phyloP scores from a whole-genome alignment of 2,888 invertebrate species.

The Euclidia mi region DNA sequence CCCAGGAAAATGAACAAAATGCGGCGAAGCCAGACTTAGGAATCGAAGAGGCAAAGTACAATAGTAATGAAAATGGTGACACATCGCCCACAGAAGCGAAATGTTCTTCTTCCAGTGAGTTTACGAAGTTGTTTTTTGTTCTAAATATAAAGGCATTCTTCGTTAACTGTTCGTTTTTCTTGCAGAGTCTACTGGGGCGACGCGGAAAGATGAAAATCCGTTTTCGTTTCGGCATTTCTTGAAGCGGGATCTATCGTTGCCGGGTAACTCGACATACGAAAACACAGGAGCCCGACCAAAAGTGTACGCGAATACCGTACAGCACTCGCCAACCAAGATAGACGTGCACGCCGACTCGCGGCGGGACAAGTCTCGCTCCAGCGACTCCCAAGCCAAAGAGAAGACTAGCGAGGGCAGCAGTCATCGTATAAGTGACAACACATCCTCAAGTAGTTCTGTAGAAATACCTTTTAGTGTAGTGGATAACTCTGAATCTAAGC shows the following conservation, averaged over 20 bases:
- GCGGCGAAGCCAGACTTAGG: constrained; percentile 84
- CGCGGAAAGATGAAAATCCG: constrained; percentile 93
- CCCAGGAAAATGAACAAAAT: constrained; percentile 81
- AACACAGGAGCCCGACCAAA: constrained; percentile 95
- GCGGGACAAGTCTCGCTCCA: constrained; percentile 75
- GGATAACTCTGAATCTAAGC: constrained; percentile 86
- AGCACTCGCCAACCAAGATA: constrained; percentile 84
- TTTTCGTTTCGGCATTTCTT: constrained; percentile 97
- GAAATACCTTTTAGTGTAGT: constrained; percentile 86
- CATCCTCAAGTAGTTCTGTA: constrained; percentile 83
- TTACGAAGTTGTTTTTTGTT: constrained; percentile 86
- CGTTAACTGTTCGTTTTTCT: constrained; percentile 67
- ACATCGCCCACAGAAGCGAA: constrained; percentile 75
- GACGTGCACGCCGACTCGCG: constrained; percentile 75
- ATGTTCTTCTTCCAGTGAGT: constrained; percentile 85
- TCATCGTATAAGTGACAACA: constrained; percentile 78
- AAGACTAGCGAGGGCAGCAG: constrained; percentile 69
- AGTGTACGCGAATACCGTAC: constrained; percentile 89
- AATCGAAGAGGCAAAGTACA: constrained; percentile 85
- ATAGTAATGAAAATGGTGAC: constrained; percentile 81
- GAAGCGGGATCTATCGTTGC: constrained; percentile 91
- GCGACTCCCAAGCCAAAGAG: constrained; percentile 80
- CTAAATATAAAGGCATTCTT: constrained; percentile 80
- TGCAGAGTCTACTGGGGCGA: constrained; percentile 82
- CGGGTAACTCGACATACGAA: constrained; percentile 90